phyloP scores from a whole-genome alignment of 2,888 invertebrate species.

The Drosophila pseudotalamancana region DNA sequence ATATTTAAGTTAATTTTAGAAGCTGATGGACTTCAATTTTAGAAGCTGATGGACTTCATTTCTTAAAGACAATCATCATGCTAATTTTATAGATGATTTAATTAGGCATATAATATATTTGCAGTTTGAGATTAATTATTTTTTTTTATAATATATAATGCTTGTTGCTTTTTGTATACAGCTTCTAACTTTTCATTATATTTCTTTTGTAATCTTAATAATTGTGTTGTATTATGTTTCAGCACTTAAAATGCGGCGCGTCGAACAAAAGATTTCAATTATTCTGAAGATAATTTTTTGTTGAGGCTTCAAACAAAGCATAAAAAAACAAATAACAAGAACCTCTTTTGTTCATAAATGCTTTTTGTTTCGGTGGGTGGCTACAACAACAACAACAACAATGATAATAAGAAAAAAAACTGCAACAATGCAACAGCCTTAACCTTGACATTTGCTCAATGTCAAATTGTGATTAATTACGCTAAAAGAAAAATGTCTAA shows the following conservation, averaged over 20 bases:
- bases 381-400: slow-evolving; percentile 27
- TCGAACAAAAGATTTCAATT: slow-evolving; percentile 56
- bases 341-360: slow-evolving; percentile 45
- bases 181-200: background rate
- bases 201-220: slow-evolving; percentile 1
- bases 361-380: slow-evolving; percentile 45
- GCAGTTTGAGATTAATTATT: slow-evolving; percentile 1
- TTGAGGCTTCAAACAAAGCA: background rate
- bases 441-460: slow-evolving; percentile 71
- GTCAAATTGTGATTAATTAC: slow-evolving; percentile 64
- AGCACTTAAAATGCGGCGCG: slow-evolving; percentile 1
- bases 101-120: slow-evolving; percentile 2
- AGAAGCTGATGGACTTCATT: slow-evolving; percentile 2
- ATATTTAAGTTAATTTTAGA: background rate
- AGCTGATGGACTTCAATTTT: background rate
- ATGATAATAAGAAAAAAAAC: background rate
- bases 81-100: slow-evolving; percentile 29
- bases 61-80: slow-evolving; percentile 1
- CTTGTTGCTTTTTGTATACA: background rate
- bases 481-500: slow-evolving; percentile 3
- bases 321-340: slow-evolving; percentile 7
- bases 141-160: background rate
- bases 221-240: slow-evolving; percentile 8
- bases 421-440: slow-evolving; percentile 18
- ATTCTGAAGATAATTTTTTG: slow-evolving; percentile 28